Base-by-base conservation (phyloP, 1,140 invertebrate genomes). In the Marisa cornuarietis region DNA sequence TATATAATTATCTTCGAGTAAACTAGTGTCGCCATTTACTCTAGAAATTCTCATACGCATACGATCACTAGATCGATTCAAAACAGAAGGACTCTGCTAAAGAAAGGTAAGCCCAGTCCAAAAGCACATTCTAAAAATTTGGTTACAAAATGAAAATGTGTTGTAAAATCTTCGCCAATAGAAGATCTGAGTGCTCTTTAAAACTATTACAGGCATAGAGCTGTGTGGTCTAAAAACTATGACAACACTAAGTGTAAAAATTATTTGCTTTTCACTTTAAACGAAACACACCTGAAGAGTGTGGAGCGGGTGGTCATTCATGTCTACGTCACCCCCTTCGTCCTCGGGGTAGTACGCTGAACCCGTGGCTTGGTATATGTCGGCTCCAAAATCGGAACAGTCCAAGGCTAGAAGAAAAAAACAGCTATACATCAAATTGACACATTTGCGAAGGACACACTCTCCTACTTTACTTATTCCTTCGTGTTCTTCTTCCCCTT, bases 251-350 rank as follows among this genome's bases (percentile, higher is more conserved):
- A 63, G 18, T 20, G 18, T 20, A 18, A 63, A 18, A 63, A 18
- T 3, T 3, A 63, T 3, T 4, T n/a, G n/a, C 18, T n/a, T 20
- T n/a, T 2, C 62, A 63, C 62, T 4, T n/a, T 2, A n/a, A n/a
- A n/a, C n/a, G n/a, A n/a, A 18, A 73, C 49, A 58, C 76, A 85
- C 84, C 73, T 84, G 83, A 14, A 85, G 81, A 3, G 83, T 84
- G 6, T 78, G 75, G 16, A 85, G 71, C 14, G 51, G 78, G 16
- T 76, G 73, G 20, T 79, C 84, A 31, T 72, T 66, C 79, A 81
- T 80, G 69, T 85, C 84, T n/a, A 83, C 74, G 68, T 75, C 82
- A 18, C 84, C 84, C 16, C 83, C 84, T 62, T 83, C 76, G 62
- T 79, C 79, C 0, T 58, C 54, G 16, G 84, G 83, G 73, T 83